phyloP scores from a whole-genome alignment of 2,113 vertebrate genomes.

The Cisticola juncidis region DNA sequence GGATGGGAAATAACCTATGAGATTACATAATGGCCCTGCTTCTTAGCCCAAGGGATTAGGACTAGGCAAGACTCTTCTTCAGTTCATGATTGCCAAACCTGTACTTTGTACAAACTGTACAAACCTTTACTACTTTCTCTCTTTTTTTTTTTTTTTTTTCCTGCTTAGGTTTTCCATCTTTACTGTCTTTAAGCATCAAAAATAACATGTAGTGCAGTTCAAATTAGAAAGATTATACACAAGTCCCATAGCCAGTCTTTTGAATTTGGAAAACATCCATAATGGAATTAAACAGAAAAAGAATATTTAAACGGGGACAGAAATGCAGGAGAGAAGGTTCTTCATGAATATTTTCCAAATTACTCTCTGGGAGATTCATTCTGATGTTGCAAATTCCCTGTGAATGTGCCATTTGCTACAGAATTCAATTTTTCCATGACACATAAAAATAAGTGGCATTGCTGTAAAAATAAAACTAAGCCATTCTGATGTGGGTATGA shows the following conservation, averaged over 20 bases:
- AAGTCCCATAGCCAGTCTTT: not conserved
- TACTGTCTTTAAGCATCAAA: not conserved
- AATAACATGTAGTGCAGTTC: rapidly evolving
- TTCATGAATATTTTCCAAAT: not conserved
- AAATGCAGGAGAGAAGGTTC: not conserved
- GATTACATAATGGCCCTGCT: not conserved
- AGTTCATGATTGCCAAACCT: not conserved
- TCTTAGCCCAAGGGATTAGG: not conserved
- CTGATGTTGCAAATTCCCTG: not conserved
- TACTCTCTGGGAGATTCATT: not conserved
- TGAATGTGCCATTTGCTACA: not conserved
- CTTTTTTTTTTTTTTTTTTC: no score
- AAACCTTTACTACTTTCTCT: not conserved
- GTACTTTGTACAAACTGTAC: not conserved
- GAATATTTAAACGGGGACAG: not conserved
- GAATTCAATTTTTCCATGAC: not conserved
- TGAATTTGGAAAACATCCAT: not conserved
- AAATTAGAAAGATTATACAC: not conserved
- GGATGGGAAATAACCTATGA: not conserved
- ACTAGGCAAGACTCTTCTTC: not conserved
- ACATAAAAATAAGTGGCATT: not conserved
- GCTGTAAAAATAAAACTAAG: not conserved
- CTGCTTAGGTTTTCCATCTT: not conserved
- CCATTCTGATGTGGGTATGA: not conserved
- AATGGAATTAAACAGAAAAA: not conserved